These are phyloP conservation scores for Phataginus tricuspis DNA, from an alignment of 2,797 vertebrate species.

Conservation along the genomic window DNA sequence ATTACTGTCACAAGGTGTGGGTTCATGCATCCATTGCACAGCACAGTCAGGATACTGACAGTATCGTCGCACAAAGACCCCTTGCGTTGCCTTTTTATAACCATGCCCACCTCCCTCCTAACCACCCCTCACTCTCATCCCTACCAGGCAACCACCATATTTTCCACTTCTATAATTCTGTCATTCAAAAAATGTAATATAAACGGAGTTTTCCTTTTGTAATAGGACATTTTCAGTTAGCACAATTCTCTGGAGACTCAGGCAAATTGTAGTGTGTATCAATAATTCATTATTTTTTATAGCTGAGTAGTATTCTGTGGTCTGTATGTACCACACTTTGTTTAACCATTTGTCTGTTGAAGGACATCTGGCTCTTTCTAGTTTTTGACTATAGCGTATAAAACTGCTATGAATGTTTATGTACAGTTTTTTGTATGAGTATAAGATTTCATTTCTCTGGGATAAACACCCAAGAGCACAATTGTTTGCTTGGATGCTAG, in stretches of 20 bases:
- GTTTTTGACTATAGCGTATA: neutral
- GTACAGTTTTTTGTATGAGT: neutral
- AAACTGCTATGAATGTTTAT: neutral
- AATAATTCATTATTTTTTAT: neutral
- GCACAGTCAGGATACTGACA: neutral
- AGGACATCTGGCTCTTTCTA: neutral
- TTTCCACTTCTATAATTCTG: neutral
- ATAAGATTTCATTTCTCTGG: neutral
- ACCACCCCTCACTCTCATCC: neutral
- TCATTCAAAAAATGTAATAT: neutral
- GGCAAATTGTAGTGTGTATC: neutral
- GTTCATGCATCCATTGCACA: neutral
- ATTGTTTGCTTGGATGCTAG: neutral
- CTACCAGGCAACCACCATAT: too few species aligned
- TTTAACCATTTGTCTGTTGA: neutral
- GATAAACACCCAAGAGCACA: neutral
- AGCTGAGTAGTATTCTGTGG: neutral
- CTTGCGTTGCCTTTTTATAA: neutral
- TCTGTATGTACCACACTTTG: neutral
- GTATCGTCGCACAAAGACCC: neutral
- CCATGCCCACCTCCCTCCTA: neutral
- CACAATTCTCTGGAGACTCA: neutral
- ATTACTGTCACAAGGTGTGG: neutral
- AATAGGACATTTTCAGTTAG: neutral
- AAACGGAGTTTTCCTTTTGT: neutral